Conservation (phyloP, 2,888 invertebrate genomes). For the Xylota sylvarum region DNA sequence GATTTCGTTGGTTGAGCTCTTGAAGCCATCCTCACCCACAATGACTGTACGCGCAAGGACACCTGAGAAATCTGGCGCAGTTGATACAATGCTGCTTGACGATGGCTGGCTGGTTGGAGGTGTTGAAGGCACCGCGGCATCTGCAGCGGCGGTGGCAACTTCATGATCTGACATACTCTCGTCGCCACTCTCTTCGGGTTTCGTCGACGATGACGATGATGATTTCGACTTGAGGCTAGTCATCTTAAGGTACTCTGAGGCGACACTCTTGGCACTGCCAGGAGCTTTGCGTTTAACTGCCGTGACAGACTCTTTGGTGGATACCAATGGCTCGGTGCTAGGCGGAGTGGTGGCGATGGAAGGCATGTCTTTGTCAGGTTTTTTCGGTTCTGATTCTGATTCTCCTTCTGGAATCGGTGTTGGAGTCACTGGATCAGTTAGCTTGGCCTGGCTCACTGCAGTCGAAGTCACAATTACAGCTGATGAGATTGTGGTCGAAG, state of each 20-base stretch:
- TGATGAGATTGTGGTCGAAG: constrained; percentile 10
- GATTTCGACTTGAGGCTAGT: constrained; percentile 82
- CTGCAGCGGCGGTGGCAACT: constrained; percentile 32
- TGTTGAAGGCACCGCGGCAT: constrained; percentile 43
- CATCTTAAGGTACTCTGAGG: constrained; percentile 88
- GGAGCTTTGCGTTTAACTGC: constrained; percentile 38
- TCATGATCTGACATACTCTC: constrained; percentile 79
- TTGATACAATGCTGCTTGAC: constrained; percentile 79
- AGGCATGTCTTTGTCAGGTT: constrained; percentile 35
- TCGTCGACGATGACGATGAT: constrained; percentile 45
- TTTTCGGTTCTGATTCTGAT: constrained; percentile 15
- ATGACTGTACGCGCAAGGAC: constrained; percentile 85
- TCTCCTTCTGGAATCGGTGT: constrained; percentile 28
- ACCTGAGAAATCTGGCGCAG: constrained; percentile 83
- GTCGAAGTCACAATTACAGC: constrained; percentile 31
- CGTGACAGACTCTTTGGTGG: constrained; percentile 20
- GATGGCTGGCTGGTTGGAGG: constrained; percentile 79
- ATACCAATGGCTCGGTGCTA: neutral
- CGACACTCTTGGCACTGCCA: constrained; percentile 87
- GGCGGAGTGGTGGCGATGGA: neutral
- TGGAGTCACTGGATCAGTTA: constrained; percentile 13
- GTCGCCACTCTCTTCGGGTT: constrained; percentile 77
- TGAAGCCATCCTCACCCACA: constrained; percentile 88
- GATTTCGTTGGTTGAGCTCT: constrained; percentile 84
- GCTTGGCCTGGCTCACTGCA: constrained; percentile 3